Percentiles rank a stretch among this genome's conserved stretches.
phyloP scores from a whole-genome alignment of 2,888 invertebrate genomes.

The Nasonovia ribisnigri region DNA sequence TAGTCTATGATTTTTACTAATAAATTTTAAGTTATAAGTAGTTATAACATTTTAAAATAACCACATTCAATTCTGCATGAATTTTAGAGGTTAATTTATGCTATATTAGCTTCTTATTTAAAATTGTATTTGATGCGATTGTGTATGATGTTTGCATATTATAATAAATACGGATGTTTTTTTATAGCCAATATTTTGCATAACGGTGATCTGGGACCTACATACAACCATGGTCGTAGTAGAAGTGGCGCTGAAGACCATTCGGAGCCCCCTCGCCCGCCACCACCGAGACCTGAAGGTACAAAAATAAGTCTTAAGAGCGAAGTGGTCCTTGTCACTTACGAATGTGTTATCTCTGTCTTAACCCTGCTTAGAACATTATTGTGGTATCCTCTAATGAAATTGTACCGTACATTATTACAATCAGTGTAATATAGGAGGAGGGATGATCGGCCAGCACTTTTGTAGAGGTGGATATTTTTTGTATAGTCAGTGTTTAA shows the following conservation, averaged over 20 bases:
- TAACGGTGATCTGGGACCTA: constrained; percentile 55
- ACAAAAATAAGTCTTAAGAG: not conserved
- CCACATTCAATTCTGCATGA: not conserved
- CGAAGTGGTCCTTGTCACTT: not conserved
- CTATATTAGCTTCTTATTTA: not conserved
- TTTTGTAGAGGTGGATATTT: too few species aligned
- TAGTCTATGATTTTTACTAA: not conserved
- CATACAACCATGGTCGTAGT: constrained; percentile 68
- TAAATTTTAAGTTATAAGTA: not conserved
- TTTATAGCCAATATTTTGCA: constrained; percentile 47
- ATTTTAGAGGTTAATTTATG: not conserved
- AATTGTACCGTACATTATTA: too few species aligned
- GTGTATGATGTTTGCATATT: not conserved
- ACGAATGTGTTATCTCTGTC: not conserved
- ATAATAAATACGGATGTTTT: not conserved
- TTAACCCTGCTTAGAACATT: not conserved
- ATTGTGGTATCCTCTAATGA: too few species aligned
- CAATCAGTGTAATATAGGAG: too few species aligned
- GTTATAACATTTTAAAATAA: not conserved
- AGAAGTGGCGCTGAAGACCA: constrained; percentile 70
- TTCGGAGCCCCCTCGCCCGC: constrained; percentile 83
- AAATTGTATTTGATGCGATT: not conserved
- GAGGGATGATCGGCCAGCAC: too few species aligned
- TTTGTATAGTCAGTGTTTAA: too few species aligned
- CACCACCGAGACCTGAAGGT: constrained; percentile 89